phyloP scores from a whole-genome alignment of 1,140 invertebrate species.

The Olivierus martensii region DNA sequence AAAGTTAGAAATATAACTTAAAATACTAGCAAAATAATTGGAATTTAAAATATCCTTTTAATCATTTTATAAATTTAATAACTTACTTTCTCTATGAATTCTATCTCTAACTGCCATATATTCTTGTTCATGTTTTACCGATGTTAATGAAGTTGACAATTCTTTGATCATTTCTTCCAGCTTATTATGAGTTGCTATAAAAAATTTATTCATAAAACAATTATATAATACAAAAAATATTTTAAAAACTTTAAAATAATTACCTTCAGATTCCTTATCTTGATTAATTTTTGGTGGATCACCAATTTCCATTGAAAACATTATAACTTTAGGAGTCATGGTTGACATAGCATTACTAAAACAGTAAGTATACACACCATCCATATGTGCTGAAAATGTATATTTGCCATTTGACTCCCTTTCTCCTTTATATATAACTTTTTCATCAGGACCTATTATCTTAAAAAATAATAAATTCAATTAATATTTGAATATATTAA shows the following conservation, averaged over 20 bases:
- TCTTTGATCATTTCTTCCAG: constrained; percentile 96
- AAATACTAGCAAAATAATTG: too few relatives aligned
- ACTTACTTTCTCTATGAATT: constrained; percentile 73
- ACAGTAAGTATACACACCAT: constrained; percentile 92
- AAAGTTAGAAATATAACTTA: too few relatives aligned
- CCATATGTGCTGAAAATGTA: constrained; percentile 85
- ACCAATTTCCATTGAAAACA: constrained; percentile 94
- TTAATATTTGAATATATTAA: too few relatives aligned
- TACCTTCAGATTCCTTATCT: constrained; percentile 34
- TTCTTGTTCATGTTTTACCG: constrained; percentile 97
- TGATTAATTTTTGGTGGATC: constrained; percentile 48
- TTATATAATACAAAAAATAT: too few relatives aligned
- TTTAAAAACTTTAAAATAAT: not conserved
- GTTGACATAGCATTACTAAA: constrained; percentile 99
- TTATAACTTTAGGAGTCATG: constrained; percentile 96
- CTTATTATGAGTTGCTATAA: constrained; percentile 56
- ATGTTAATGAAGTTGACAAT: constrained; percentile 69
- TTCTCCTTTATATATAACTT: constrained; percentile 78
- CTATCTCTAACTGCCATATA: constrained; percentile 97
- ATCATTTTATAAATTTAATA: too few relatives aligned
- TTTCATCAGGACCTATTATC: constrained; percentile 63
- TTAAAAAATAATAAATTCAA: not conserved
- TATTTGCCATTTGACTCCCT: constrained; percentile 94
- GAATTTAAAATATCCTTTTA: too few relatives aligned
- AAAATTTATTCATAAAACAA: too few relatives aligned